Base-by-base conservation (phyloP, 2,888 invertebrate genomes). In the Leptinotarsa juncta region DNA sequence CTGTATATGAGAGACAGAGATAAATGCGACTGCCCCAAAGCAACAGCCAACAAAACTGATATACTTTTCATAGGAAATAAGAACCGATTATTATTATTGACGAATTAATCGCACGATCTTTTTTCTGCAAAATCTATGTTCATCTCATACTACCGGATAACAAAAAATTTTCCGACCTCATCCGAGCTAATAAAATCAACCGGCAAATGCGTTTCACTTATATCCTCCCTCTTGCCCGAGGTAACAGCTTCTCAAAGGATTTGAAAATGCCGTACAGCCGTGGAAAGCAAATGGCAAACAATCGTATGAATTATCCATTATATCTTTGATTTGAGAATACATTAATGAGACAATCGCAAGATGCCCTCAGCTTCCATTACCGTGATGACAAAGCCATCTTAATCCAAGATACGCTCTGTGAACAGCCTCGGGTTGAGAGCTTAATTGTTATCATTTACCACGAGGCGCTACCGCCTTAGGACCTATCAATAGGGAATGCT, bases 351-450 rank as follows among this genome's bases (percentile, higher is more conserved):
- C 86, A 86, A 87, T 87, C 86, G 84, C 80, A 82, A 84, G 83
- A 83, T 83, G 84, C 82, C 84, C 83, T 85, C 77, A 82, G 85
- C 86, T 85, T 86, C 86, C 87, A 87, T 87, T 87, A 87, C 86
- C 86, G 87, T 87, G 86, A 87, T 87, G 87, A 87, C 86, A 87
- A 87, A 87, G 86, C 86, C 83, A 82, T 86, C 85, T 86, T 87
- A 87, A 87, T 87, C 86, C 84, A 82, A 83, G 83, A 80, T 80
- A 81, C 82, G 83, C 80, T 82, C 76, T 79, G 83, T 82, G 81
- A 82, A 82, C 78, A 80, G 83, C 84, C 83, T 77, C 70, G 80
- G 81, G 85, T 81, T 80, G 80, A 82, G 80, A 81, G 84, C 81
- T 81, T 87, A 87, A 87, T 87, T 87, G 87, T 87, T 86, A 85